Conservation (phyloP, 2,888 invertebrate species). For the Drosophila prolongata region DNA sequence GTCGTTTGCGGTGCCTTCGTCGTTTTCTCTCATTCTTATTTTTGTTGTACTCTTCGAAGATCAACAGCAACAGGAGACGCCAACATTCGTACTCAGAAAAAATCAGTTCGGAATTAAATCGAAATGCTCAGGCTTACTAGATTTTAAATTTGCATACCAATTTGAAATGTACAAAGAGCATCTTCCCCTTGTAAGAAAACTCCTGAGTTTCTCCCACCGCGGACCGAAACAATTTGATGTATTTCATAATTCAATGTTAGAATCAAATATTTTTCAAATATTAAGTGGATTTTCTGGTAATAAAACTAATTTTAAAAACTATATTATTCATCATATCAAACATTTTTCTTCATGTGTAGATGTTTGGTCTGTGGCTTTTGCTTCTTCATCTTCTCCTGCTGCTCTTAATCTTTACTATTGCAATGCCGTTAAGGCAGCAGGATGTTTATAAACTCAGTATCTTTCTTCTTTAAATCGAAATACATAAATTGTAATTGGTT, state of each 20-base stretch:
- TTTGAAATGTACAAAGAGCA: too few species aligned
- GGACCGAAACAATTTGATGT: too few species aligned
- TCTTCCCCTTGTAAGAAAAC: too few species aligned
- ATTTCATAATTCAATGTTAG: too few species aligned
- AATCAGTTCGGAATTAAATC: too few species aligned
- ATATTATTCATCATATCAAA: too few species aligned
- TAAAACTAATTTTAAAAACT: too few species aligned
- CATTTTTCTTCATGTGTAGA: not conserved
- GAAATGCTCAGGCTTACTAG: too few species aligned
- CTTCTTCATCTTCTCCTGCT: not conserved
- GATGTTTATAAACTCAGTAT: conserved; percentile 16
- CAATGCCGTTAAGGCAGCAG: conserved; percentile 27
- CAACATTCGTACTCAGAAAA: not conserved
- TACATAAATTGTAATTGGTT: conserved; percentile 3
- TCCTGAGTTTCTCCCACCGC: too few species aligned
- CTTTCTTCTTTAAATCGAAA: not conserved
- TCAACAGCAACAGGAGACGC: conserved; percentile 10
- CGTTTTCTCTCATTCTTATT: conserved; percentile 4
- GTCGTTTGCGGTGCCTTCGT: conserved; percentile 27
- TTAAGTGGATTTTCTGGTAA: too few species aligned
- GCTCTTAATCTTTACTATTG: conserved; percentile 4
- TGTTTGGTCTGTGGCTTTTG: not conserved
- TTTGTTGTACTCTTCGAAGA: conserved; percentile 11
- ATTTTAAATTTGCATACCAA: too few species aligned
- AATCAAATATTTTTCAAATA: too few species aligned